phyloP scores from a whole-genome alignment of 2,797 vertebrate genomes.

The Clangula hyemalis region DNA sequence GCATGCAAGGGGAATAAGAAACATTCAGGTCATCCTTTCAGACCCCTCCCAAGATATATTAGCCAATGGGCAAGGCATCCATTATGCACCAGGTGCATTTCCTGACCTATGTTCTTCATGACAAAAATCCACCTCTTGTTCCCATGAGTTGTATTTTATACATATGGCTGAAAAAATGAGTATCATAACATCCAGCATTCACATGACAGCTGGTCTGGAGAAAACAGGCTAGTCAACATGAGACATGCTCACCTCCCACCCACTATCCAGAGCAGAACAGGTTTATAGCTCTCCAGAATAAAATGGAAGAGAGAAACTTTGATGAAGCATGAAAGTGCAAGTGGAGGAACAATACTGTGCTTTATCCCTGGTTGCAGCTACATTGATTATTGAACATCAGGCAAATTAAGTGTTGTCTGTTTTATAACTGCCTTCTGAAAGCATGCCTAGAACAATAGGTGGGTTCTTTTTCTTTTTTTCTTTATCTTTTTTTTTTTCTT shows the following conservation, averaged over 20 bases:
- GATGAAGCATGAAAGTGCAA: background rate
- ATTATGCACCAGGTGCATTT: background rate
- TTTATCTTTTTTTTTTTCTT: background rate
- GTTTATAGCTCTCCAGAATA: background rate
- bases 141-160: background rate
- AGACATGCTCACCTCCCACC: background rate
- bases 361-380: background rate
- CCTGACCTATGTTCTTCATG: fast-evolving
- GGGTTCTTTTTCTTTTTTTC: background rate
- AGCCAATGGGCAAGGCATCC: background rate
- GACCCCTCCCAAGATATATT: background rate
- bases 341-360: background rate
- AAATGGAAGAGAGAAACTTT: background rate
- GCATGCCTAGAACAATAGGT: background rate
- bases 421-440: background rate
- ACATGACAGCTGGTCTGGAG: background rate
- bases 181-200: background rate
- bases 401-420: background rate
- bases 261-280: background rate
- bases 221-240: background rate
- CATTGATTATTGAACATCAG: background rate
- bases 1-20: background rate
- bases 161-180: background rate
- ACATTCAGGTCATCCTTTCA: fast-evolving
- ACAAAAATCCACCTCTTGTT: background rate